A percentile compares a stretch with the other conserved stretches of the same genome.
phyloP scores from a whole-genome alignment of 1,140 invertebrate genomes.

The Drosophila repleta region DNA sequence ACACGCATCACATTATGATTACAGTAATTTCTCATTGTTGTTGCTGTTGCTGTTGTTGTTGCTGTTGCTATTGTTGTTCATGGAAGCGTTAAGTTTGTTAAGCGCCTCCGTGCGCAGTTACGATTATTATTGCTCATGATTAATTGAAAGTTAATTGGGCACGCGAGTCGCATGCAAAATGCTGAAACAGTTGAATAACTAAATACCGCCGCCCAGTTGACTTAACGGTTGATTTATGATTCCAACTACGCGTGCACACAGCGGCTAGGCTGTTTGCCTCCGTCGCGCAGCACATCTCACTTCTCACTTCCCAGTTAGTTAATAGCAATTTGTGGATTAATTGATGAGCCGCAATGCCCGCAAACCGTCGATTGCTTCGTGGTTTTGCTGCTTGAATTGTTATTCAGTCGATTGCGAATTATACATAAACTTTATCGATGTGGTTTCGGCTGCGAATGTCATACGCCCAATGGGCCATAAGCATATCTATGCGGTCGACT shows the following conservation, averaged over 20 bases:
- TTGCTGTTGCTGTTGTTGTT: constrained; percentile 24
- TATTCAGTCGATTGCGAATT: not conserved
- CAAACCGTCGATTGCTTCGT: constrained; percentile 2
- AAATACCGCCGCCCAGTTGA: constrained; percentile 44
- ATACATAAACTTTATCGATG: not conserved
- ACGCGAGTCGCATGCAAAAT: constrained; percentile 30
- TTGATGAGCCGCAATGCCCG: constrained; percentile 10
- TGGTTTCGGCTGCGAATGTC: not conserved
- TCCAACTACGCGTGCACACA: constrained; percentile 5
- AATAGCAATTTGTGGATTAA: constrained; percentile 26
- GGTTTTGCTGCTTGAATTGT: constrained; percentile 3
- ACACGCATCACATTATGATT: constrained; percentile 70
- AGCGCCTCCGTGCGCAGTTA: constrained; percentile 42
- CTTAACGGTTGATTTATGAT: constrained; percentile 62
- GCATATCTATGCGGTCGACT: too few species aligned
- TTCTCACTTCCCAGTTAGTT: constrained; percentile 20
- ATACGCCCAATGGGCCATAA: too few species aligned
- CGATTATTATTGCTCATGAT: constrained; percentile 61
- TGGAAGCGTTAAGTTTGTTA: constrained; percentile 56
- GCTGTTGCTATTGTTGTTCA: constrained; percentile 35
- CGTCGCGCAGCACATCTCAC: not conserved
- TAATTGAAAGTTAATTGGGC: constrained; percentile 78
- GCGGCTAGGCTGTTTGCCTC: constrained; percentile 1
- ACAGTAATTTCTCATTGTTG: constrained; percentile 49
- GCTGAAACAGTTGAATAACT: constrained; percentile 49